phyloP scores from a whole-genome alignment of 2,888 invertebrate species.

The Campopleginae sp. region DNA sequence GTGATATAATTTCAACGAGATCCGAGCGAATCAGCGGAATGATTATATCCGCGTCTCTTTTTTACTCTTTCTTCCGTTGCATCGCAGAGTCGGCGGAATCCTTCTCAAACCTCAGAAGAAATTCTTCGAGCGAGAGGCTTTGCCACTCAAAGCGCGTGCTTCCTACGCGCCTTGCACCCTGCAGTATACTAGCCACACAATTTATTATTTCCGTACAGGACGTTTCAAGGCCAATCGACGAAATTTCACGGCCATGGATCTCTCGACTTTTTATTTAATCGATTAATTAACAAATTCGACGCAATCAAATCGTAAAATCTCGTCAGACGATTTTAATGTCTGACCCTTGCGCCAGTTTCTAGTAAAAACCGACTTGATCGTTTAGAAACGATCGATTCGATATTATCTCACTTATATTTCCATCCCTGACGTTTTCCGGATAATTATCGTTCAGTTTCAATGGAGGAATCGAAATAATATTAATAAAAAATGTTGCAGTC shows the following conservation, averaged over 20 bases:
- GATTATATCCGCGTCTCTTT: conserved; percentile 22
- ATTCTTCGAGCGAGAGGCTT: conserved; percentile 12
- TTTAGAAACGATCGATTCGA: neutral
- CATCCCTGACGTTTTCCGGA: neutral
- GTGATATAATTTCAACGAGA: conserved; percentile 27
- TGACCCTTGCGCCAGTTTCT: neutral
- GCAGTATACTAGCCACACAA: neutral
- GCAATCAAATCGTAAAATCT: neutral
- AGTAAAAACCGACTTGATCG: neutral
- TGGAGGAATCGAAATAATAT: neutral
- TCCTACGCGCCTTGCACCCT: conserved; percentile 21
- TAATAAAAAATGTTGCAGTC: neutral
- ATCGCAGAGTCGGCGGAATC: conserved; percentile 58
- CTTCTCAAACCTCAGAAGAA: conserved; percentile 26
- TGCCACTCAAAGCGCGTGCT: conserved; percentile 11
- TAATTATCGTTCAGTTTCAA: neutral
- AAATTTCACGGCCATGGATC: neutral
- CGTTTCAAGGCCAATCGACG: neutral
- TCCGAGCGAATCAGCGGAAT: conserved; percentile 2
- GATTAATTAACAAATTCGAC: neutral
- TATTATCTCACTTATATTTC: neutral
- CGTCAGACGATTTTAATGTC: no score
- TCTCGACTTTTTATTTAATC: neutral
- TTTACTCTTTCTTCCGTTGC: conserved; percentile 38
- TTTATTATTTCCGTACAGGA: neutral